Base-by-base conservation (phyloP, 2,797 vertebrate genomes). In the Pantherophis alleghaniensis region DNA sequence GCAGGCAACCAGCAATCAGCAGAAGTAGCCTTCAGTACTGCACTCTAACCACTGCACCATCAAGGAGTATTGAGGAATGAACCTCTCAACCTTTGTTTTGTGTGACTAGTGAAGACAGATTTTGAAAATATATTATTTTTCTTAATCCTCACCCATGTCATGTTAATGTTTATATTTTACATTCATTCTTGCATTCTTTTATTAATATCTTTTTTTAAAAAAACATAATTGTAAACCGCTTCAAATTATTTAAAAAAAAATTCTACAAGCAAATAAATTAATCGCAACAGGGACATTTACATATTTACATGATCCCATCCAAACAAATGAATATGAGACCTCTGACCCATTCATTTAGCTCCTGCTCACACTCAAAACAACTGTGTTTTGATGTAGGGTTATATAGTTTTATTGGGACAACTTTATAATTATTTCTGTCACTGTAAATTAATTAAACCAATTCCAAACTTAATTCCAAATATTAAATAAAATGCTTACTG, bases 401-500 rank as follows among this genome's bases (percentile, higher is more conserved):
- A 20, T n/a, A 66, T 63, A 66, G 83, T 89, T 91, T 12, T 28
- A 93, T 7, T 69, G 18, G 57, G 32, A 61, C 53, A 20, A 13
- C 24, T 89, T 37, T 32, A 32, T 60, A 89, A 86, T 91, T 86
- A 59, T 91, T 55, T 88, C 89, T 79, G 42, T 89, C 87, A 83
- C 51, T 66, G 9, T 56, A 91, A 89, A 63, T 53, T 86, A 91
- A 91, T 93, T 37, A 93, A 74, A 37, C 32, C 86, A 83, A 53
- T 79, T 89, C 69, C 32, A 89, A 57, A 55, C 24, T 89, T 37
- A 42, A 91, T 59, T 83, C 63, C 87, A 86, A 93, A 91, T 91
- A 93, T 88, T 91, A 93, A 79, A 89, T 86, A 88, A 93, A 93
- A 59, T 86, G 69, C 57, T 63, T 56, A 61, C 6, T 12, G 26